Conservation (phyloP, 1,140 invertebrate genomes). For the Monochamus saltuarius region DNA sequence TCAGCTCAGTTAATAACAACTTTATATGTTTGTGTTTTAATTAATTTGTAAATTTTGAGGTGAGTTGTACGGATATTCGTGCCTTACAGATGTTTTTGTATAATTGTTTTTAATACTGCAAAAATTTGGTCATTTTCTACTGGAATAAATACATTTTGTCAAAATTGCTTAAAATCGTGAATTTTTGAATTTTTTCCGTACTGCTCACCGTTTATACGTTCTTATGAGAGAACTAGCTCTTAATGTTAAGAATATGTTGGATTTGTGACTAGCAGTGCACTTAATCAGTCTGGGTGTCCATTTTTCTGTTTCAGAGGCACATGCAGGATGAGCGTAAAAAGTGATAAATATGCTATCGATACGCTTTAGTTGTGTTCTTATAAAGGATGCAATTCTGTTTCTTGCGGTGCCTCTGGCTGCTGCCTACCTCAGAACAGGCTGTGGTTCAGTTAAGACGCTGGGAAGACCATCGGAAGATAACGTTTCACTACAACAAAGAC, state of each 20-base stretch:
- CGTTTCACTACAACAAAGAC: neutral
- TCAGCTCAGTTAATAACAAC: too few species aligned
- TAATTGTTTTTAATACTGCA: slow-evolving; percentile 53
- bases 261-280: too few species aligned
- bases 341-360: neutral
- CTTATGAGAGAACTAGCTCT: too few species aligned
- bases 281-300: slow-evolving; percentile 62
- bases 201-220: too few species aligned
- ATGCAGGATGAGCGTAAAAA: slow-evolving; percentile 60
- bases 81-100: too few species aligned
- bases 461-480: slow-evolving; percentile 19
- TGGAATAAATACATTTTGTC: too few species aligned
- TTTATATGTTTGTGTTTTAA: neutral
- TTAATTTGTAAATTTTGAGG: neutral
- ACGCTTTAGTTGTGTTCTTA: slow-evolving; percentile 49
- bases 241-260: too few species aligned
- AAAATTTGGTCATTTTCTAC: too few species aligned
- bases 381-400: slow-evolving; percentile 48
- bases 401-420: slow-evolving; percentile 48
- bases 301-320: slow-evolving; percentile 74
- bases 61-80: neutral
- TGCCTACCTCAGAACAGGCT: slow-evolving; percentile 5
- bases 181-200: too few species aligned
- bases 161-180: too few species aligned
- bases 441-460: slow-evolving; percentile 12